Evolutionary conservation across 1,140 invertebrate species (phyloP).

Genomic region (Phenacoccus solenopsis): DNA sequence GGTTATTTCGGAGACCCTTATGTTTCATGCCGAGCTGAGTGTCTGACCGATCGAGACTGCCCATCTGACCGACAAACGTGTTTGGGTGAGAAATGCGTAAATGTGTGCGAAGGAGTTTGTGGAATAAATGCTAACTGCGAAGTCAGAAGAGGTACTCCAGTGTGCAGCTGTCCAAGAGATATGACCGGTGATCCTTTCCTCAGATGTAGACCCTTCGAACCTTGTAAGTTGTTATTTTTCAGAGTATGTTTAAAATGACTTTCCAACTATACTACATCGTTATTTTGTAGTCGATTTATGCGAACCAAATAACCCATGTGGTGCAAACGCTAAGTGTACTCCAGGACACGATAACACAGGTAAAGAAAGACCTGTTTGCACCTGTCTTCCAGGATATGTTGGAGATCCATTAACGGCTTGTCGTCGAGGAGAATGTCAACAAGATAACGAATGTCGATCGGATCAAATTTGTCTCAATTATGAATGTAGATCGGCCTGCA

Average conservation of each 20-base stretch:
- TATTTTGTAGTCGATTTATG: constrained; percentile 54
- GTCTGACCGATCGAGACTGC: constrained; percentile 56
- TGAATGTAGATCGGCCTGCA: constrained; percentile 57
- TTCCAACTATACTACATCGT: no score
- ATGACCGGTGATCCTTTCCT: constrained; percentile 78
- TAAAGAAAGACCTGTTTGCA: constrained; percentile 67
- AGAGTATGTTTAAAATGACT: no score
- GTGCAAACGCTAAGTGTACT: constrained; percentile 63
- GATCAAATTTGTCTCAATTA: constrained; percentile 36
- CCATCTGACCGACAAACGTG: constrained; percentile 62
- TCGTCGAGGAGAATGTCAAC: constrained; percentile 57
- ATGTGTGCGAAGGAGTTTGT: constrained; percentile 61
- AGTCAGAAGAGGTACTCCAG: constrained; percentile 56
- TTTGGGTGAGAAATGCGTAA: constrained; percentile 61
- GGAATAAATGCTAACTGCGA: constrained; percentile 68
- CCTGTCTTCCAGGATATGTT: constrained; percentile 61
- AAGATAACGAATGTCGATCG: constrained; percentile 56
- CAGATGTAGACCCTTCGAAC: constrained; percentile 62
- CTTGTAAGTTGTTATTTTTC: constrained; percentile 39
- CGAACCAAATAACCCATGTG: constrained; percentile 72
- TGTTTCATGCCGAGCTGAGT: constrained; percentile 58
- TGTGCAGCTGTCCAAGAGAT: constrained; percentile 72
- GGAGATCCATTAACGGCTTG: constrained; percentile 64
- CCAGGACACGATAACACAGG: constrained; percentile 67
- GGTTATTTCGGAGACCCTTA: constrained; percentile 62